Base-by-base conservation (phyloP, 2,888 invertebrate genomes). In the Acleris laterana region DNA sequence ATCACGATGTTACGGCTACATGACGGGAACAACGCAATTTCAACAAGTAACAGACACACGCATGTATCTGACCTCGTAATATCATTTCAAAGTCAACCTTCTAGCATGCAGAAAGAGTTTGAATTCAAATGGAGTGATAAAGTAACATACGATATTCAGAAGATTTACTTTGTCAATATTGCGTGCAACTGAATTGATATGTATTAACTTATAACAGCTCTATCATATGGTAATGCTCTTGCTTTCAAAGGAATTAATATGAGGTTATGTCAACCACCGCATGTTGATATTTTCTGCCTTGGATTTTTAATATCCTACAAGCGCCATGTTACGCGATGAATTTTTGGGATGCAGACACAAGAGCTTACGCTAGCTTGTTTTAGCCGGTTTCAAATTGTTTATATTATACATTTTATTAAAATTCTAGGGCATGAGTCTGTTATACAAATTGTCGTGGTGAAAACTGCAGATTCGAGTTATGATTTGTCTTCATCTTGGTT, bases 171-270 rank as follows among this genome's bases (percentile, higher is more conserved):
- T 28, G 19, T 16, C 28, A 20, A 61, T 65, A 65, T 65, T 65
- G 65, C 65, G 65, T 65, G 65, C 51, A 57, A 48, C 61, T 22
- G 56, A 52, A 62, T 62, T 66, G 32, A 66, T 66, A 66, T 66
- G 66, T 66, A 66, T 66, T 57, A 56, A 66, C 61, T 66, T 61
- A 51, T 55, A 65, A 56, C 65, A 51, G 52, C 50, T 51, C 53
- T 61, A 65, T n/a, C n/a, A n/a, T n/a, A n/a, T 65, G 65, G 60
- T 65, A 61, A 61, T 61, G 65, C 57, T 57, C 46, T 46, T 32
- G 58, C 52, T 53, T 55, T 59, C 59, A 53, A 59, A 50, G 44
- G 44, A 65, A 65, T 65, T 61, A 65, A 65, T 65, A 65, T 65
- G 7, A 53, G 42, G 53, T 32, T 48, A 25, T 20, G 44, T 53